A percentile compares a stretch with the other conserved stretches of the same genome.
These are phyloP conservation scores for Carposina sasakii DNA, from an alignment of 1,140 invertebrate genomes.

Conservation along the genomic window DNA sequence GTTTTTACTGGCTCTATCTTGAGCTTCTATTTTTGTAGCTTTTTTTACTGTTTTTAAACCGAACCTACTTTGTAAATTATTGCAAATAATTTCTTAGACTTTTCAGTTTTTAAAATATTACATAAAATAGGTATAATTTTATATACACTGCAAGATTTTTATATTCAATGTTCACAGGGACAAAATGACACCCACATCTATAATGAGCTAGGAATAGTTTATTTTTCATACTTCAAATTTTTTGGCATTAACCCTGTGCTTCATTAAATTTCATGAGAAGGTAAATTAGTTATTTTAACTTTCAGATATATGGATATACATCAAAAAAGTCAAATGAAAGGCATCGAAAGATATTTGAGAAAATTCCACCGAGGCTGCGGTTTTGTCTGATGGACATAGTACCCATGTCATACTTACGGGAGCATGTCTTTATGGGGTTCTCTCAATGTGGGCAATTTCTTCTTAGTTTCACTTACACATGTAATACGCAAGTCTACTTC, in stretches of 20 bases:
- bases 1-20: constrained; percentile 13
- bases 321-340: constrained; percentile 50
- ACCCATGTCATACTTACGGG: constrained; percentile 61
- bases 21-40: constrained; percentile 15
- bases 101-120: no score
- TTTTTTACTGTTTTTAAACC: constrained; percentile 44
- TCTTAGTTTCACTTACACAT: constrained; percentile 81
- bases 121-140: no score
- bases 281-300: constrained; percentile 18
- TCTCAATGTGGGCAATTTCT: constrained; percentile 94
- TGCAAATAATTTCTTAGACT: no score
- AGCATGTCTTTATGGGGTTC: constrained; percentile 93
- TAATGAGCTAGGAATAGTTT: no score
- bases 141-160: no score
- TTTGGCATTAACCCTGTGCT: no score
- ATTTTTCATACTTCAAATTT: no score
- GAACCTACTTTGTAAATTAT: constrained; percentile 16
- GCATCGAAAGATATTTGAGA: constrained; percentile 68
- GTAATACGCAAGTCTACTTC: constrained; percentile 46
- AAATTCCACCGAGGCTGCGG: constrained; percentile 75
- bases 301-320: constrained; percentile 59
- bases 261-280: no score
- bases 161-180: no score
- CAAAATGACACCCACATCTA: no score
- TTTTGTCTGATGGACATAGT: constrained; percentile 76